Percentiles rank a stretch among this genome's conserved stretches.
phyloP scores from a whole-genome alignment of 2,888 invertebrate genomes.

The Phaedon cochleariae region DNA sequence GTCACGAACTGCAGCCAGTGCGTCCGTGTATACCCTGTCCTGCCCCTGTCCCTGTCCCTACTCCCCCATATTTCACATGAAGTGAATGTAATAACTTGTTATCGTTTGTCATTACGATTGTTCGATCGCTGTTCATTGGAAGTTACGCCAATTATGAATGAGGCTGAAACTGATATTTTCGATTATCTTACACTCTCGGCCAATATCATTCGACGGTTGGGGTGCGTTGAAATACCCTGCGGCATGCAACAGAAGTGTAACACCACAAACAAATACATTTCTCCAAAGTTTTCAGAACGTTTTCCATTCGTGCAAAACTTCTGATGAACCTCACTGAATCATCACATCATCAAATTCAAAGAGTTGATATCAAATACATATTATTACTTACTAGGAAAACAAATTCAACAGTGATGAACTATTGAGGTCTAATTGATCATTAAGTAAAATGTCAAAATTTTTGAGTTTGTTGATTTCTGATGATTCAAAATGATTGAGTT shows the following conservation, averaged over 20 bases:
- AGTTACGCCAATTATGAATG: conserved; percentile 33
- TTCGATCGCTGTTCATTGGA: conserved; percentile 41
- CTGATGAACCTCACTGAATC: no score
- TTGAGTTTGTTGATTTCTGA: no score
- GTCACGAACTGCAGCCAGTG: conserved; percentile 37
- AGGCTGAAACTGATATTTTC: conserved; percentile 31
- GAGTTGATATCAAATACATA: no score
- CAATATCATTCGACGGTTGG: background rate
- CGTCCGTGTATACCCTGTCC: conserved; percentile 24
- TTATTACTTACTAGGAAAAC: no score
- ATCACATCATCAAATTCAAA: no score
- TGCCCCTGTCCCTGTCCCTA: conserved; percentile 23
- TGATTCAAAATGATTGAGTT: no score
- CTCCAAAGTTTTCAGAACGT: no score
- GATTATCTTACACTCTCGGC: conserved; percentile 6
- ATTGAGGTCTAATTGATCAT: no score
- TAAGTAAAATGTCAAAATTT: no score
- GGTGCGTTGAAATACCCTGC: background rate
- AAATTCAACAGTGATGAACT: no score
- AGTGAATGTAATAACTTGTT: conserved; percentile 49
- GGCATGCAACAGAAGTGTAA: background rate
- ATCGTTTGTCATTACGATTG: conserved; percentile 48
- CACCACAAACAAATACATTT: no score
- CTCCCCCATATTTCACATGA: conserved; percentile 41
- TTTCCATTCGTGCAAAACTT: no score